These are phyloP conservation scores for Tapera naevia DNA, from an alignment of 2,797 vertebrate species.

Conservation along the genomic window DNA sequence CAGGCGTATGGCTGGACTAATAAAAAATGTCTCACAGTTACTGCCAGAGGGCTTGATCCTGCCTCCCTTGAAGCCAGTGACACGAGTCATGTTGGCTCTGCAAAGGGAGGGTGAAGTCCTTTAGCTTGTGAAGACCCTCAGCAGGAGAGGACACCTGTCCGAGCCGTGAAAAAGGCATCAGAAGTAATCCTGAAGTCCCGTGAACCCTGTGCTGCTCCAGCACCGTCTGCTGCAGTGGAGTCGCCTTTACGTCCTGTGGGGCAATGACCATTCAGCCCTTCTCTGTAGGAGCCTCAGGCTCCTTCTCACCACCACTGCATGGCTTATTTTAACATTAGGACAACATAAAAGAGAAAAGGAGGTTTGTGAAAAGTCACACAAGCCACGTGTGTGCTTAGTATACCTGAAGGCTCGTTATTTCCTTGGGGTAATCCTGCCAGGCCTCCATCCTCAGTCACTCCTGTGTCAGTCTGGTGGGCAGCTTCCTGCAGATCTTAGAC, in stretches of 20 bases:
- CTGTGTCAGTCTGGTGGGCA: constrained; percentile 52
- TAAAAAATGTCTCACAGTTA: constrained; percentile 12
- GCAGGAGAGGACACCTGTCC: constrained; percentile 45
- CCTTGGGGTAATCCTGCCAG: constrained; percentile 50
- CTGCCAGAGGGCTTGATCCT: constrained; percentile 14
- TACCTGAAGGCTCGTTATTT: constrained; percentile 46
- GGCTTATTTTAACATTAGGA: constrained; percentile 33
- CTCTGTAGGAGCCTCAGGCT: not conserved
- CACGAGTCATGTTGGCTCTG: not conserved
- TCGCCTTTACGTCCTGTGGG: not conserved
- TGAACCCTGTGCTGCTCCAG: constrained; percentile 39
- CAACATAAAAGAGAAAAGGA: constrained; percentile 52
- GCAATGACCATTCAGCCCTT: not conserved
- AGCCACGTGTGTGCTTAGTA: constrained; percentile 3
- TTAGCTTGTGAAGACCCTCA: constrained; percentile 16
- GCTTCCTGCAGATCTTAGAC: constrained; percentile 48
- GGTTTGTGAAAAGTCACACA: constrained; percentile 52
- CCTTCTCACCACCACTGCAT: not conserved
- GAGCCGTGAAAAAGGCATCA: constrained; percentile 28
- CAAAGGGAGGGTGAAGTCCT: constrained; percentile 1
- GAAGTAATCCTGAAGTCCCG: constrained; percentile 16
- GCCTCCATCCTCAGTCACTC: constrained; percentile 49
- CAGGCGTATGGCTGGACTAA: not conserved
- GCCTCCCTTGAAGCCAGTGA: not conserved
- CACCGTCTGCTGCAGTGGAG: not conserved